A percentile compares a stretch with the other conserved stretches of the same genome.
phyloP scores from a whole-genome alignment of 2,113 vertebrate genomes.

The Sorex fumeus region DNA sequence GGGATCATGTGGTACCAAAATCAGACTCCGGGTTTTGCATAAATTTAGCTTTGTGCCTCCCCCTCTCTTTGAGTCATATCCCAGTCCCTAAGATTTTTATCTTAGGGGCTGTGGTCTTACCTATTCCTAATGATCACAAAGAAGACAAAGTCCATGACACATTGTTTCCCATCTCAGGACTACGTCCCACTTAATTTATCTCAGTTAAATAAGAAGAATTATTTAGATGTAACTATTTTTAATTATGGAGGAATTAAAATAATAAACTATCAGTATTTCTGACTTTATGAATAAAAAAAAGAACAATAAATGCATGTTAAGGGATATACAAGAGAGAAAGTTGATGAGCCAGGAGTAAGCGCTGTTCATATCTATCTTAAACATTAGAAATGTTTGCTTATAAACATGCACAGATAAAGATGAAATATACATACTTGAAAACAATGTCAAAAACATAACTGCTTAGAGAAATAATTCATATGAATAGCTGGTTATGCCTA shows the following conservation, averaged over 20 bases:
- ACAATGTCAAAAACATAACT: not conserved
- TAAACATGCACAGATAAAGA: constrained; percentile 42
- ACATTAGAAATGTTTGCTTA: not conserved
- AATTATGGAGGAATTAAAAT: not conserved
- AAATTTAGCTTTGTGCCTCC: too few relatives aligned
- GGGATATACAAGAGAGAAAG: not conserved
- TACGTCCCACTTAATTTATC: not conserved
- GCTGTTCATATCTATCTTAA: not conserved
- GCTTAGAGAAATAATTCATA: not conserved
- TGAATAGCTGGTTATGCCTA: not conserved
- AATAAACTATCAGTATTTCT: not conserved
- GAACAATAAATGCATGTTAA: constrained; percentile 14
- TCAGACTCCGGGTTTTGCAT: too few relatives aligned
- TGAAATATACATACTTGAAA: not conserved
- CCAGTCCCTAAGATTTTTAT: not conserved
- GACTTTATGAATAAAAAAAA: constrained; percentile 13
- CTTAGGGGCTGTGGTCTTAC: not conserved
- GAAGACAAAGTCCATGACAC: constrained; percentile 15
- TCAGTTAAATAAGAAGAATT: constrained; percentile 53
- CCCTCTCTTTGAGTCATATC: too few relatives aligned
- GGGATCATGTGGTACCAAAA: too few relatives aligned
- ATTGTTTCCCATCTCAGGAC: not conserved
- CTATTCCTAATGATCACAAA: constrained; percentile 32
- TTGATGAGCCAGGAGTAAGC: not conserved
- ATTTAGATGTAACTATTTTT: constrained; percentile 1